These are phyloP conservation scores for Mycalesis mineus DNA, from an alignment of 2,888 invertebrate species.

Conservation along the genomic window DNA sequence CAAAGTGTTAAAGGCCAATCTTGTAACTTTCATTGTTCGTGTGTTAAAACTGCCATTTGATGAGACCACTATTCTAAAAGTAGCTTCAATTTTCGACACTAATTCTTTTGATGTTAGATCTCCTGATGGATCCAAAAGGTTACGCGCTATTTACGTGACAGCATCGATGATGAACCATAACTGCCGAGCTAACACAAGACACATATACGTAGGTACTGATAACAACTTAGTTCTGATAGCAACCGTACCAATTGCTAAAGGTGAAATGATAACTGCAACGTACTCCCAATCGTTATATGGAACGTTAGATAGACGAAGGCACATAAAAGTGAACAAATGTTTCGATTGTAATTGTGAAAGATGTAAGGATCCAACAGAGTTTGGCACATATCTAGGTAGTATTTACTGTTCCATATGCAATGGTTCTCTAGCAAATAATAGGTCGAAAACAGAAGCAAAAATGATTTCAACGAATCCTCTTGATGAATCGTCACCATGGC, in stretches of 20 bases:
- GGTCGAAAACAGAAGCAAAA: slow-evolving; percentile 57
- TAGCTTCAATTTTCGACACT: slow-evolving; percentile 84
- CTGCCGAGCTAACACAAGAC: slow-evolving; percentile 84
- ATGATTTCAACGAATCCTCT: slow-evolving; percentile 80
- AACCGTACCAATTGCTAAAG: slow-evolving; percentile 81
- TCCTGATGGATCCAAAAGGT: slow-evolving; percentile 64
- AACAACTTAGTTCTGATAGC: slow-evolving; percentile 81
- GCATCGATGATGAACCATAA: slow-evolving; percentile 85
- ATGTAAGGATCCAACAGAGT: slow-evolving; percentile 84
- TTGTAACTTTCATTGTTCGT: slow-evolving; percentile 80
- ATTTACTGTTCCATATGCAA: slow-evolving; percentile 81
- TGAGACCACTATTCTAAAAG: slow-evolving; percentile 78
- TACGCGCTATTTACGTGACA: slow-evolving; percentile 81
- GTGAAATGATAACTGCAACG: slow-evolving; percentile 81
- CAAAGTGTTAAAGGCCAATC: slow-evolving; percentile 76
- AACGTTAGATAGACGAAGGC: slow-evolving; percentile 81
- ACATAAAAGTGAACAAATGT: slow-evolving; percentile 80
- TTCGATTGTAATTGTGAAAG: slow-evolving; percentile 83
- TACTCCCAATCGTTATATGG: slow-evolving; percentile 85
- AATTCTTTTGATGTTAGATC: slow-evolving; percentile 84
- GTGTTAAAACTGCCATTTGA: slow-evolving; percentile 75
- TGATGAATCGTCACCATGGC: slow-evolving; percentile 79
- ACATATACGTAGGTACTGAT: slow-evolving; percentile 80
- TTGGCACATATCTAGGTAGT: slow-evolving; percentile 80
- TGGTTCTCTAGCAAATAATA: slow-evolving; percentile 50